Percentiles rank a stretch among this genome's conserved stretches.
phyloP scores from a whole-genome alignment of 2,113 vertebrate genomes.

The Tympanuchus pallidicinctus region DNA sequence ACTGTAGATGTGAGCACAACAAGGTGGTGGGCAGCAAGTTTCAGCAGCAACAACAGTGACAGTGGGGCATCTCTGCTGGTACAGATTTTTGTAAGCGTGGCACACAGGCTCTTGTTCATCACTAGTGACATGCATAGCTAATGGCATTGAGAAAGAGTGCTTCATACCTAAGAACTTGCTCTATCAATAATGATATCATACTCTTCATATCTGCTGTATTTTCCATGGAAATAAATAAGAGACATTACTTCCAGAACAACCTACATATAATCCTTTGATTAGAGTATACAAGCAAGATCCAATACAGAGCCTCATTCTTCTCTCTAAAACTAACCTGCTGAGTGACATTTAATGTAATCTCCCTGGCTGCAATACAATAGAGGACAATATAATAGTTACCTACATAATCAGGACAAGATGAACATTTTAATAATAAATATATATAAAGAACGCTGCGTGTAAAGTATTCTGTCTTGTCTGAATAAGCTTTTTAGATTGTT shows the following conservation, averaged over 20 bases:
- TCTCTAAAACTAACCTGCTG: background rate
- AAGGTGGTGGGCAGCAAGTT: too few species aligned
- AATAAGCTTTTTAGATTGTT: background rate
- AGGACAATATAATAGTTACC: background rate
- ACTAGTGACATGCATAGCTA: background rate
- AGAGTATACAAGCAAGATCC: background rate
- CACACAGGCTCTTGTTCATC: background rate
- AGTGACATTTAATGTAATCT: background rate
- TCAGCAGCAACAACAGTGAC: background rate
- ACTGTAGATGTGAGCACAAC: background rate
- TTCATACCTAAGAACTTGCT: background rate
- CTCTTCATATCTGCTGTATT: background rate
- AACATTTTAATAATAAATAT: background rate
- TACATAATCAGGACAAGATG: accelerated
- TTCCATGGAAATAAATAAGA: background rate
- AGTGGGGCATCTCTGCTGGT: background rate
- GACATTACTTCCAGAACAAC: background rate
- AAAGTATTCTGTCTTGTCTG: background rate
- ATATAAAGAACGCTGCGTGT: background rate
- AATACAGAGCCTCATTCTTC: background rate
- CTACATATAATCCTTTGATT: background rate
- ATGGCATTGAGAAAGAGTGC: background rate
- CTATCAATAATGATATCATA: background rate
- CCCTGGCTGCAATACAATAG: background rate
- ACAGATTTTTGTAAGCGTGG: background rate